A percentile compares a stretch with the other conserved stretches of the same genome.
Conservation (phyloP, 1,140 invertebrate genomes). For the Rhagoletis pomonella region DNA sequence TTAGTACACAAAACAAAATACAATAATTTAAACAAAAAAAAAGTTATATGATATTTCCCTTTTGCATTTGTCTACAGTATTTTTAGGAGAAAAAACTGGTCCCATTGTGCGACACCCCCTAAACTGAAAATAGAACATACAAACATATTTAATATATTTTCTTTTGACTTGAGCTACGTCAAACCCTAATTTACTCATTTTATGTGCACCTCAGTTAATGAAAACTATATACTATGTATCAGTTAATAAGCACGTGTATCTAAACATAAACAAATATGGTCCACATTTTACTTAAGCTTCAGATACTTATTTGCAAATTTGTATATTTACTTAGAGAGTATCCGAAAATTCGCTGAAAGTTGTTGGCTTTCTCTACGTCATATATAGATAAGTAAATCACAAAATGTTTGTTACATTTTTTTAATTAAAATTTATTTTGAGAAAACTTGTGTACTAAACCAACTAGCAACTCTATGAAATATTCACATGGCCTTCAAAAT, state of each 20-base stretch:
- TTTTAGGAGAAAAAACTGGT: no score
- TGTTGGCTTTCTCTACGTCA: neutral
- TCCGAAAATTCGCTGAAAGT: neutral
- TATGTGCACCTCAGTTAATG: neutral
- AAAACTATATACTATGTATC: neutral
- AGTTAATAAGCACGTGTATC: neutral
- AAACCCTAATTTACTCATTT: conserved; percentile 1
- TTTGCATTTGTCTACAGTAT: no score
- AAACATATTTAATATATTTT: no score
- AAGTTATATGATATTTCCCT: no score
- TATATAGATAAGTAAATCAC: neutral
- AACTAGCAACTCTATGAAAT: no score
- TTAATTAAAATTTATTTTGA: neutral
- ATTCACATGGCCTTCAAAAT: neutral
- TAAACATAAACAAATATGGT: neutral
- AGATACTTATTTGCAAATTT: neutral
- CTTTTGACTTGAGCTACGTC: neutral
- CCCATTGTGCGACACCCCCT: no score
- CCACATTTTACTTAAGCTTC: neutral
- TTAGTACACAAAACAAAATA: no score
- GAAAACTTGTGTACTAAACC: neutral
- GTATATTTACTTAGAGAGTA: neutral
- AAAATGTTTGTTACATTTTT: neutral
- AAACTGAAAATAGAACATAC: no score
- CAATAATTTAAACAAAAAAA: no score